Evolutionary conservation across 2,888 invertebrate genomes (phyloP).

Genomic region (Atherix ibis): DNA sequence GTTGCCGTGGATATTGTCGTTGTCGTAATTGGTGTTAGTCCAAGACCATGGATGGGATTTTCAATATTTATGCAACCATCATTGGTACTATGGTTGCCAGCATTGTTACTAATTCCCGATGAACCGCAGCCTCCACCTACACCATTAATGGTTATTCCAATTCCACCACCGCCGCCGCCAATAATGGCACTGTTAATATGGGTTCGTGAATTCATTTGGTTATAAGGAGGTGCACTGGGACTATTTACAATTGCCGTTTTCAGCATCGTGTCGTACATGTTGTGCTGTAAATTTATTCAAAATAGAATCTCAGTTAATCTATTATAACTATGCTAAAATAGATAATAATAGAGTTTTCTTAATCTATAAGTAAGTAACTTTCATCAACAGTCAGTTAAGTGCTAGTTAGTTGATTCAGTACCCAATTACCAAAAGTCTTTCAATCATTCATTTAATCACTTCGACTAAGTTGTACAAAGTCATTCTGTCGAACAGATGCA

Average conservation of each 20-base stretch:
- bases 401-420: no score
- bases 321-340: no score
- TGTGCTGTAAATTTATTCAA: slow-evolving; percentile 8
- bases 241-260: slow-evolving; percentile 11
- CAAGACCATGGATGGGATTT: slow-evolving; percentile 7
- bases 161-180: not conserved
- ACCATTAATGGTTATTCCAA: not conserved
- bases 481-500: no score
- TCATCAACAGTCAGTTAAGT: no score
- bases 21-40: slow-evolving; percentile 18
- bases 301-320: no score
- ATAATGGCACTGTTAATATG: slow-evolving; percentile 21
- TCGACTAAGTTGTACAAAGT: no score
- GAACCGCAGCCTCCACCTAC: slow-evolving; percentile 9
- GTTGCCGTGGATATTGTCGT: slow-evolving; percentile 24
- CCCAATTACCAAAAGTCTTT: no score
- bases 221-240: slow-evolving; percentile 23
- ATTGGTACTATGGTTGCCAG: slow-evolving; percentile 1
- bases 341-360: no score
- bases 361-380: no score
- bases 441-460: no score
- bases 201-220: slow-evolving; percentile 28
- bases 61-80: no score
- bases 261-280: slow-evolving; percentile 9
- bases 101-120: slow-evolving; percentile 7